phyloP scores from a whole-genome alignment of 2,113 vertebrate genomes.

The Neopipo cinnamomea region DNA sequence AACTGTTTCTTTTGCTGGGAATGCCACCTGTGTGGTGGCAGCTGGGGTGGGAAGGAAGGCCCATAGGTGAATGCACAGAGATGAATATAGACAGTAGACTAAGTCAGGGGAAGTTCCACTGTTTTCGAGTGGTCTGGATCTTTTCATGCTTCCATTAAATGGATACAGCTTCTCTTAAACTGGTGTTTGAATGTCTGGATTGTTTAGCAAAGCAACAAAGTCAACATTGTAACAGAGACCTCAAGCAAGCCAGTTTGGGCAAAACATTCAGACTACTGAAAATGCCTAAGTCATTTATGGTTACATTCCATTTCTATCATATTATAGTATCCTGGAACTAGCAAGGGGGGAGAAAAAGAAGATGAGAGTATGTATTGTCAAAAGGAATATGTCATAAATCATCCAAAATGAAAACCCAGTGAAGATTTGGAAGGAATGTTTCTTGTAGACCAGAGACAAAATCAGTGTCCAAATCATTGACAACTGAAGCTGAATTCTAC shows the following conservation, averaged over 20 bases:
- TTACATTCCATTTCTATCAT: not conserved
- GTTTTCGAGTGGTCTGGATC: not conserved
- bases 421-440: not conserved
- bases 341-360: not conserved
- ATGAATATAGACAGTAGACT: slow-evolving; percentile 7
- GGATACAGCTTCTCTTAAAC: not conserved
- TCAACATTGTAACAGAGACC: not conserved
- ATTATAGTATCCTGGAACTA: not conserved
- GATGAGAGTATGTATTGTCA: not conserved
- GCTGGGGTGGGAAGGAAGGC: slow-evolving; percentile 17
- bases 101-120: not conserved
- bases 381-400: not conserved
- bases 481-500: not conserved
- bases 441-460: not conserved
- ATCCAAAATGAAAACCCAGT: not conserved
- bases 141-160: not conserved
- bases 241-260: not conserved
- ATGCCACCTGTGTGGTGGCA: slow-evolving; percentile 38
- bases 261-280: not conserved
- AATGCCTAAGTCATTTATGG: not conserved
- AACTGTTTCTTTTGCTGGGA: slow-evolving; percentile 26
- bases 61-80: not conserved
- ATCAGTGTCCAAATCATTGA: not conserved
- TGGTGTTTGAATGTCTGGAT: not conserved
- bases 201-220: slow-evolving; percentile 1